These are phyloP conservation scores for Brachyhypopomus gauderio DNA, from an alignment of 2,113 vertebrate species.

Conservation along the genomic window DNA sequence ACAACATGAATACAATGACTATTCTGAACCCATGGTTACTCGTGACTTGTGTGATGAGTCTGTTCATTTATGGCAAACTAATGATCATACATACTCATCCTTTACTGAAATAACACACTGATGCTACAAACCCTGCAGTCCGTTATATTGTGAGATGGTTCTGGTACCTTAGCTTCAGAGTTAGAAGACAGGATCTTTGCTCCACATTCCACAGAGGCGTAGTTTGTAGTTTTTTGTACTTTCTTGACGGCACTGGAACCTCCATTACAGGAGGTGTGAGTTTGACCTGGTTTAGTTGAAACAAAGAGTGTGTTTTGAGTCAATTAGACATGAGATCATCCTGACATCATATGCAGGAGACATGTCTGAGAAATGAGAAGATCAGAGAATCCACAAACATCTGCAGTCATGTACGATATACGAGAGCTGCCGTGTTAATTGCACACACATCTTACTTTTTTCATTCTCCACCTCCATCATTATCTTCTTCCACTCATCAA, in stretches of 20 bases:
- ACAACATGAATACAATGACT: too few relatives aligned
- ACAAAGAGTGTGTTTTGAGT: background rate
- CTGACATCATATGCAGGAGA: background rate
- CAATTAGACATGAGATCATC: background rate
- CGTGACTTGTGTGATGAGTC: too few relatives aligned
- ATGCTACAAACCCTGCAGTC: background rate
- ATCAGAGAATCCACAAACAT: background rate
- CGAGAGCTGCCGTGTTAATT: background rate
- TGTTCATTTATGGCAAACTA: too few relatives aligned
- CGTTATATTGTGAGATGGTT: background rate
- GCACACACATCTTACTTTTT: conserved; percentile 82
- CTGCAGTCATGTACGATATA: background rate
- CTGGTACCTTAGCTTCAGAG: conserved; percentile 90
- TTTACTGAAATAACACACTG: background rate
- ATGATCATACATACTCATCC: background rate
- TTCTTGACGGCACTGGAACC: conserved; percentile 83
- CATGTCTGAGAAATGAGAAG: background rate
- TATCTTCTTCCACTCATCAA: conserved; percentile 98
- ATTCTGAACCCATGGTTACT: too few relatives aligned
- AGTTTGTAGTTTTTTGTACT: conserved; percentile 96
- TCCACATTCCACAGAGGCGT: conserved; percentile 99
- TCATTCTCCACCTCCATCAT: conserved; percentile 98
- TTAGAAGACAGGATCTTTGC: conserved; percentile 96
- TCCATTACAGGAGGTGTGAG: conserved; percentile 83
- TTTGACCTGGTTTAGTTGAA: conserved; percentile 76